These are phyloP conservation scores for Thalassoma bifasciatum DNA, from an alignment of 2,113 vertebrate species.

Conservation along the genomic window DNA sequence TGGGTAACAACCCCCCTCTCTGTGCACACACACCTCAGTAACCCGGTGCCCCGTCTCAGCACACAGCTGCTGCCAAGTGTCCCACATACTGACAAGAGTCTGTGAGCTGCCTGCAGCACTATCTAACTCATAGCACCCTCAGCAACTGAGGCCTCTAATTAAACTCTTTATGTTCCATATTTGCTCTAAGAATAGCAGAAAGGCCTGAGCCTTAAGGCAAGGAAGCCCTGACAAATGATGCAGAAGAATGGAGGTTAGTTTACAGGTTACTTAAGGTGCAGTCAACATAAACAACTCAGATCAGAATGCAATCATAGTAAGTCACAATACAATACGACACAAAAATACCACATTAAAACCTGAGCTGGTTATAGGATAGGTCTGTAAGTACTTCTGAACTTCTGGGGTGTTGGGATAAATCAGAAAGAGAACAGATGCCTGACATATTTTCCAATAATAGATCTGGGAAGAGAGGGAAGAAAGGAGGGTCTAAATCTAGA, in stretches of 20 bases:
- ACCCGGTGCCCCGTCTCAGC: slow-evolving; percentile 37
- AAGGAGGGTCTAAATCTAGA: not conserved
- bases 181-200: slow-evolving; percentile 43
- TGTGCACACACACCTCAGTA: slow-evolving; percentile 40
- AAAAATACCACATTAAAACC: not conserved
- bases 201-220: slow-evolving; percentile 20
- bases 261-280: not conserved
- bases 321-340: not conserved
- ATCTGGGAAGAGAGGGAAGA: slow-evolving; percentile 6
- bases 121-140: slow-evolving; percentile 33
- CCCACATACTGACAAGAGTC: slow-evolving; percentile 56
- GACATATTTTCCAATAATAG: slow-evolving; percentile 15
- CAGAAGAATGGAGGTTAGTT: not conserved
- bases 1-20: not conserved
- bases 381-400: not conserved
- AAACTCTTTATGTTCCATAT: slow-evolving; percentile 40
- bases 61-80: slow-evolving; percentile 68
- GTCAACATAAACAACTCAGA: not conserved
- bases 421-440: not conserved
- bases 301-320: not conserved
- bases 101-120: slow-evolving; percentile 54
- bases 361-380: not conserved
- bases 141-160: slow-evolving; percentile 40
- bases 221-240: slow-evolving; percentile 2
- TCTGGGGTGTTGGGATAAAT: not conserved